Evolutionary conservation across 2,888 invertebrate genomes (phyloP).

Genomic region (Aproaerema taeniolella): DNA sequence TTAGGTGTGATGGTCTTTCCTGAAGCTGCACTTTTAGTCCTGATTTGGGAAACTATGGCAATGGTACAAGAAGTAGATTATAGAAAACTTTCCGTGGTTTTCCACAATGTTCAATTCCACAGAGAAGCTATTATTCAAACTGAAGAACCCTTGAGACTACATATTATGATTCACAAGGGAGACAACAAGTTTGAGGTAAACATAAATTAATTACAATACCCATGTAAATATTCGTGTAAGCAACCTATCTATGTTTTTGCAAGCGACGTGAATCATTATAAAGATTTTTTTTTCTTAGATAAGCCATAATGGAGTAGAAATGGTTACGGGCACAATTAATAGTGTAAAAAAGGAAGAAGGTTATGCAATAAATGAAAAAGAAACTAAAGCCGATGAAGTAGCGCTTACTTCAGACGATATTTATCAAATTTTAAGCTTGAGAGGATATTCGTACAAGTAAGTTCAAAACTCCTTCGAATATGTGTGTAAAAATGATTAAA

Average conservation of each 20-base stretch:
- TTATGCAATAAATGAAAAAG: background rate
- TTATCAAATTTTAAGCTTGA: background rate
- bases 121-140: conserved; percentile 20
- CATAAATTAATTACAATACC: background rate
- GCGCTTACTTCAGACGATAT: background rate
- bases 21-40: conserved; percentile 74
- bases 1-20: conserved; percentile 80
- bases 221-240: background rate
- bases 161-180: background rate
- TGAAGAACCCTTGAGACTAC: conserved; percentile 20
- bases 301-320: background rate
- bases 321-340: background rate
- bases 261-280: too few species aligned
- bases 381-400: background rate
- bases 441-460: background rate
- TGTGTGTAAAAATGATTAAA: background rate
- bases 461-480: background rate
- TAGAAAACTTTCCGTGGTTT: conserved; percentile 33
- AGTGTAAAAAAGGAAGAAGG: background rate
- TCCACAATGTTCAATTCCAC: conserved; percentile 24
- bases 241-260: too few species aligned
- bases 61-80: conserved; percentile 48
- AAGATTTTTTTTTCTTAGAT: background rate
- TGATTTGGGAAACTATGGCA: conserved; percentile 75
- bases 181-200: background rate